These are phyloP conservation scores for Tetropium fuscum DNA, from an alignment of 2,888 invertebrate genomes.

Conservation along the genomic window DNA sequence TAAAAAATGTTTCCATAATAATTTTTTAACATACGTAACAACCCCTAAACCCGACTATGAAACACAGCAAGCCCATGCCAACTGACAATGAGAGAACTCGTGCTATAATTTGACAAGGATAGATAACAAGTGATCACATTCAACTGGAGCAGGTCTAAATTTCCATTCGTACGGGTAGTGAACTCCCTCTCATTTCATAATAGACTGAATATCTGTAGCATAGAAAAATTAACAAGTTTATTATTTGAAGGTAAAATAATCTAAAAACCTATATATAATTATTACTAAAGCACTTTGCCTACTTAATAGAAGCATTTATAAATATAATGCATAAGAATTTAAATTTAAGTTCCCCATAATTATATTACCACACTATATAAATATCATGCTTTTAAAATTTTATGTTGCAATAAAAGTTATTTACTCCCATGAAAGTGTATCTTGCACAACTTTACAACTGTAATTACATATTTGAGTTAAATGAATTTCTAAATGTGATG, in stretches of 20 bases:
- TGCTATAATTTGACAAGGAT: no score
- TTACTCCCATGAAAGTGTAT: not conserved
- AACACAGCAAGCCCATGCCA: no score
- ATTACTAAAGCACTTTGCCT: not conserved
- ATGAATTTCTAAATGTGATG: constrained; percentile 7
- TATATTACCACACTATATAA: constrained; percentile 36
- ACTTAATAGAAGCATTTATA: not conserved
- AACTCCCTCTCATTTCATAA: no score
- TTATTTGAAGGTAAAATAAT: not conserved
- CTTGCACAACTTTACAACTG: not conserved
- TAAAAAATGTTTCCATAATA: no score
- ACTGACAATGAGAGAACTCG: no score
- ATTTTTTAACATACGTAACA: no score
- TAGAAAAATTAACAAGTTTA: no score
- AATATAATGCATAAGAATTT: constrained; percentile 25
- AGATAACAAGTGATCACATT: no score
- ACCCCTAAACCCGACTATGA: no score
- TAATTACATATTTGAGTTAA: not conserved
- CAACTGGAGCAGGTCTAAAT: no score
- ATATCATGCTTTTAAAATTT: constrained; percentile 42
- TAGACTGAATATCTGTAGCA: no score
- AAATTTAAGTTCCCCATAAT: constrained; percentile 26
- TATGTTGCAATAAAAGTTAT: constrained; percentile 27
- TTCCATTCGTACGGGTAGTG: no score
- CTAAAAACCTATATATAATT: not conserved